Conservation (phyloP, 2,888 invertebrate genomes). For the Cephus pulcher region DNA sequence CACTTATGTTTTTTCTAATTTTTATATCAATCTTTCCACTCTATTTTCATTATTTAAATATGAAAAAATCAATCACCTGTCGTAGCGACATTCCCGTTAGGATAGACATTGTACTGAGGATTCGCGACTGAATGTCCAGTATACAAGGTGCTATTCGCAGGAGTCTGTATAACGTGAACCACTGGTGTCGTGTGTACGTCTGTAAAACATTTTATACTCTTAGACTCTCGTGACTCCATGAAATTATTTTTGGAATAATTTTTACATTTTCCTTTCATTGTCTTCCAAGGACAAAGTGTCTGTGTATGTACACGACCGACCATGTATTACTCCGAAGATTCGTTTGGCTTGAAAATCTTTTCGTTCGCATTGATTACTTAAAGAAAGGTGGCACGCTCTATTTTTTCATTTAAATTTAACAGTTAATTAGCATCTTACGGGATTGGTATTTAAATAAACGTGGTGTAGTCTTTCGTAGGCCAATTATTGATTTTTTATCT, state of each 20-base stretch:
- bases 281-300: not conserved
- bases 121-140: not conserved
- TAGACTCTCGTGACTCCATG: not conserved
- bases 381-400: not conserved
- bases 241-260: not conserved
- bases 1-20: not conserved
- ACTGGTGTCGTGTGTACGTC: constrained; percentile 44
- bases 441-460: not conserved
- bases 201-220: constrained; percentile 33
- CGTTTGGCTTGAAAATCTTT: not conserved
- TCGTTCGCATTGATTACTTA: not conserved
- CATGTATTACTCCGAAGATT: not conserved
- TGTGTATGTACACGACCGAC: not conserved
- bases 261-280: not conserved
- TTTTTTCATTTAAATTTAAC: not conserved
- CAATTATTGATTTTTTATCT: not conserved
- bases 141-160: constrained; percentile 25
- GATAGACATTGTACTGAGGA: not conserved
- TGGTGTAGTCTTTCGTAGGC: not conserved
- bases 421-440: not conserved
- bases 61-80: not conserved
- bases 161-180: constrained; percentile 42
- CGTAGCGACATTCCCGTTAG: not conserved
- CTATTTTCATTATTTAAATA: not conserved
- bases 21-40: not conserved